Percentiles rank a stretch among this genome's conserved stretches.
Conservation (phyloP, 2,797 vertebrate species). For the Falco biarmicus region DNA sequence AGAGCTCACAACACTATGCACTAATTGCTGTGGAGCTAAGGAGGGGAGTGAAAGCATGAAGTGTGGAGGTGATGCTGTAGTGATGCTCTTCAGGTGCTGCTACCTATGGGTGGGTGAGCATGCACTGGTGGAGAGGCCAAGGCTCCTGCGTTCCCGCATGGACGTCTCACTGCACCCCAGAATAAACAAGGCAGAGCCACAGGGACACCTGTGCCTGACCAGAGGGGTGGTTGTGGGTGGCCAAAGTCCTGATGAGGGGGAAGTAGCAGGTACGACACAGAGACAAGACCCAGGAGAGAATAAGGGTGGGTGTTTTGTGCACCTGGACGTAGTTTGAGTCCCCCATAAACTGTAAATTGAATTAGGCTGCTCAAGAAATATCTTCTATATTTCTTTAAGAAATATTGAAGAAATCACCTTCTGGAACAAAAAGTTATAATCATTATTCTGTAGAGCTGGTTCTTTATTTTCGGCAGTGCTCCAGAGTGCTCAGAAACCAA, state of each 20-base stretch:
- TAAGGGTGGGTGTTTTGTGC: background rate
- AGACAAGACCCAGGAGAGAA: background rate
- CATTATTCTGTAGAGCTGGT: background rate
- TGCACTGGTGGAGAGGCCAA: background rate
- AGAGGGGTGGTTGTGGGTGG: background rate
- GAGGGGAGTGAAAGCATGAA: fast-evolving
- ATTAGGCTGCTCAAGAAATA: background rate
- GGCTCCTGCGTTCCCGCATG: background rate
- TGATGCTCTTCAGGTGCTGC: background rate
- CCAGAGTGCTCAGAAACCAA: background rate
- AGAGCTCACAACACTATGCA: background rate
- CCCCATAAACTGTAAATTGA: background rate
- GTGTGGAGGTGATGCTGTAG: background rate
- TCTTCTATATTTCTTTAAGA: background rate
- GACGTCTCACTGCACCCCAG: background rate
- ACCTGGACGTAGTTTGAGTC: background rate
- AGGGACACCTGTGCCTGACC: fast-evolving
- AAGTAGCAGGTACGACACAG: fast-evolving
- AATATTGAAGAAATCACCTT: background rate
- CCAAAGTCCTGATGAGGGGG: background rate
- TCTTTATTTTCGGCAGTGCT: background rate
- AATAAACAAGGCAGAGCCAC: background rate
- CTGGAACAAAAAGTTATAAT: background rate
- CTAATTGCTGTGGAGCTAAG: background rate
- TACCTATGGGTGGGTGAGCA: background rate